phyloP scores from a whole-genome alignment of 1,140 invertebrate species.

The Mamestra configurata region DNA sequence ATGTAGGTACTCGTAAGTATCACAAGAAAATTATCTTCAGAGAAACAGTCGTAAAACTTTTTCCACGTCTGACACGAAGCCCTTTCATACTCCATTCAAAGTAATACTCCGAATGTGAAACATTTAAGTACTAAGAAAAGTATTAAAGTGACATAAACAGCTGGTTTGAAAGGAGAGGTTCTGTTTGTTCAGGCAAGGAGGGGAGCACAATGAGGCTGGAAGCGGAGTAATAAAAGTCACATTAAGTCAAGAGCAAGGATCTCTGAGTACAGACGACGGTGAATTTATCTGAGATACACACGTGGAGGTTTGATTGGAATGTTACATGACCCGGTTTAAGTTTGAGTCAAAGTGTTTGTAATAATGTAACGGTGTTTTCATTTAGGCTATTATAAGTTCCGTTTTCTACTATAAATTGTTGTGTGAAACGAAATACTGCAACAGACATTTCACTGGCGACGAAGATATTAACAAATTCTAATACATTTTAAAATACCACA shows the following conservation, averaged over 20 bases:
- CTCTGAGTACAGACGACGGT: slow-evolving; percentile 52
- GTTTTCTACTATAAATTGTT: not conserved
- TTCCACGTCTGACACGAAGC: not conserved
- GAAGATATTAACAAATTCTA: slow-evolving; percentile 34
- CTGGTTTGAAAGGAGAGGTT: slow-evolving; percentile 45
- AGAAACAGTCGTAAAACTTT: not conserved
- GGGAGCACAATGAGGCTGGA: slow-evolving; percentile 67
- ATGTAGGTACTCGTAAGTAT: not conserved
- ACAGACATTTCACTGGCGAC: slow-evolving; percentile 15
- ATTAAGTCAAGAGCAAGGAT: slow-evolving; percentile 75
- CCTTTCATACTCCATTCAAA: slow-evolving; percentile 19
- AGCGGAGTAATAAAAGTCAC: slow-evolving; percentile 77
- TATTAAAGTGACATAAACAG: slow-evolving; percentile 50
- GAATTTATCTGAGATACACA: slow-evolving; percentile 64
- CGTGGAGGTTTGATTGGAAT: slow-evolving; percentile 3
- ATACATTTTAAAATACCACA: slow-evolving; percentile 28
- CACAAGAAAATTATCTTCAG: not conserved
- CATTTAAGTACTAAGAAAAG: slow-evolving; percentile 38
- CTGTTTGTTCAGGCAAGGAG: slow-evolving; percentile 59
- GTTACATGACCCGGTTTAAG: not conserved
- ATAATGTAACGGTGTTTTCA: too few relatives aligned
- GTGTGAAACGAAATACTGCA: slow-evolving; percentile 2
- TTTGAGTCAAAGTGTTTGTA: too few relatives aligned
- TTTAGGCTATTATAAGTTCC: not conserved
- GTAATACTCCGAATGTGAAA: not conserved